Evolutionary conservation across 2,888 invertebrate species (phyloP), one percentile per base, ranked within the genome.

Genomic region (Hirtodrosophila alboralis): DNA sequence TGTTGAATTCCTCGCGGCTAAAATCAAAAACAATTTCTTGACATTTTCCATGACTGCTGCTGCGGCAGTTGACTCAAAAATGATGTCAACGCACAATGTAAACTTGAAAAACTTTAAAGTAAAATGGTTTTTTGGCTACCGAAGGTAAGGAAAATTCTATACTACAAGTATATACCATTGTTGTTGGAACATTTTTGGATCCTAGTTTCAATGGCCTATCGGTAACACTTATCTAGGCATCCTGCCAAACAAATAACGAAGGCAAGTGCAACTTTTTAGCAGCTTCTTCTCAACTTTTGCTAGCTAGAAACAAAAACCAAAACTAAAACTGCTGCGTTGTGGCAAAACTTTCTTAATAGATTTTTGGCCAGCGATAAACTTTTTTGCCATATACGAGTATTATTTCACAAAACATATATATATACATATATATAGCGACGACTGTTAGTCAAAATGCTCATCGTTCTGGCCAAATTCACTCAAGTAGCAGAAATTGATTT

Each of bases 301-400:
- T 27, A 5, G n/a, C 18, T 16, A 65, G 72, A 75, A 72, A 61
- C 65, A 73, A 75, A 67, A 76, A 44, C 56, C 38, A 76, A 74
- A 48, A n/a, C n/a, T 63, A 63, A 71, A 79, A 75, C 80, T 79
- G 78, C 78, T 78, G 77, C 67, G 76, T 54, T 76, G 76, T 76
- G 75, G 74, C 67, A 64, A 76, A 79, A 81, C 78, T 81, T 81
- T 81, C 84, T 81, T 81, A 81, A 81, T 81, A 81, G 81, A 76
- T 84, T 81, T 81, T 68, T 66, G 62, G 70, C 59, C 73, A 57
- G 66, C 63, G 71, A 80, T 78, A 75, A 81, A 80, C 54, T 80
- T 81, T 79, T 58, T 30, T 30, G 31, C 48, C n/a, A n/a, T 37
- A 30, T 53, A 45, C 37, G 23, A 23, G 27, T 51, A 52, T 48